Evolutionary conservation across 2,888 invertebrate species (phyloP).

Genomic region (Orchestes rusci): DNA sequence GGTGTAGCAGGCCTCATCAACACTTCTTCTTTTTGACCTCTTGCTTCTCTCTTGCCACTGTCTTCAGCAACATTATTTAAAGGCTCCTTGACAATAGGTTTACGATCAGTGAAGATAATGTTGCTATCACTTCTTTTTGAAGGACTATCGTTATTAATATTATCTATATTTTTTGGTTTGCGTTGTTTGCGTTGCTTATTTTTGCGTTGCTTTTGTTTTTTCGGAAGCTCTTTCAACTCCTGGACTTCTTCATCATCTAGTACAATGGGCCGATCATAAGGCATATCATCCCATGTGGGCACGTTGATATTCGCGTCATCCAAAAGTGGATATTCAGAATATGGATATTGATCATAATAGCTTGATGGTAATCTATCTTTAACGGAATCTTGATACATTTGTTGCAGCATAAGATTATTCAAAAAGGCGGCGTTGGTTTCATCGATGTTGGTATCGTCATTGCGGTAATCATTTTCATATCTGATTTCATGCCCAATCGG

Average conservation of each 20-base stretch:
- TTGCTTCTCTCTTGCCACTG: slow-evolving; percentile 29
- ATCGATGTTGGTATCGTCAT: slow-evolving; percentile 36
- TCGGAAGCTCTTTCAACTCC: slow-evolving; percentile 56
- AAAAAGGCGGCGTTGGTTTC: slow-evolving; percentile 56
- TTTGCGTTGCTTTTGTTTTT: slow-evolving; percentile 37
- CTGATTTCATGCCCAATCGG: slow-evolving; percentile 62
- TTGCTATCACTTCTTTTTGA: slow-evolving; percentile 16
- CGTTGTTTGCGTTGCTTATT: slow-evolving; percentile 32
- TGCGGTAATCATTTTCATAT: slow-evolving; percentile 49
- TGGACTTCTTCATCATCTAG: slow-evolving; percentile 59
- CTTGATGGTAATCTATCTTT: slow-evolving; percentile 22
- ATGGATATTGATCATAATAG: slow-evolving; percentile 28
- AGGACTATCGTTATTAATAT: slow-evolving; percentile 13
- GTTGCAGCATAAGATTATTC: slow-evolving; percentile 59
- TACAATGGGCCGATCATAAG: slow-evolving; percentile 18
- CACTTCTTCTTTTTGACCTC: slow-evolving; percentile 59
- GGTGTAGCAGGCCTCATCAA: slow-evolving; percentile 55
- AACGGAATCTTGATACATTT: slow-evolving; percentile 55
- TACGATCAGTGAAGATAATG: slow-evolving; percentile 37
- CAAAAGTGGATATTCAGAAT: slow-evolving; percentile 23
- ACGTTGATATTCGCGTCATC: slow-evolving; percentile 22
- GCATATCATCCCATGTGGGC: slow-evolving; percentile 32
- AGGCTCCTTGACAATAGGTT: slow-evolving; percentile 34
- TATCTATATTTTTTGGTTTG: slow-evolving; percentile 10
- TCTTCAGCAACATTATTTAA: slow-evolving; percentile 30